phyloP scores from a whole-genome alignment of 2,797 vertebrate genomes.

The Corythornis leucogaster region DNA sequence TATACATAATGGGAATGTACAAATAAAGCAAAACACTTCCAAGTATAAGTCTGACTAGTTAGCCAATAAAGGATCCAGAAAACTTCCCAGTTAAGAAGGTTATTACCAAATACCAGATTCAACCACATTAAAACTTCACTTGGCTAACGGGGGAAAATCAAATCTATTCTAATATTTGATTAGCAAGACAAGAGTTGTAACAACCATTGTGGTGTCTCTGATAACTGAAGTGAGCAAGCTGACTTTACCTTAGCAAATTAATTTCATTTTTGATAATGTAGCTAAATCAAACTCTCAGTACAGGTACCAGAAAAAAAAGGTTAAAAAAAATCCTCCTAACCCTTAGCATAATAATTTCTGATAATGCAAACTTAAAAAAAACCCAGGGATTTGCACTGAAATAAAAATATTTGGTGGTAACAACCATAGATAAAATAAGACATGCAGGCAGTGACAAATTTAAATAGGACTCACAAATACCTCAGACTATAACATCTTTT shows the following conservation, averaged over 20 bases:
- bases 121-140: not conserved
- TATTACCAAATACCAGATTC: not conserved
- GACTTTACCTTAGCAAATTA: slow-evolving; percentile 38
- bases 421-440: not conserved
- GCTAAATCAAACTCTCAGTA: slow-evolving; percentile 18
- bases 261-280: slow-evolving; percentile 32
- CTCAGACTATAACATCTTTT: not conserved
- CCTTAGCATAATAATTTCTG: not conserved
- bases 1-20: not conserved
- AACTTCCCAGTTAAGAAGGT: not conserved
- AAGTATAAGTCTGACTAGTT: not conserved
- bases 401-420: not conserved
- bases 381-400: not conserved
- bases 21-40: not conserved
- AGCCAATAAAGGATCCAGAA: not conserved
- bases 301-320: not conserved
- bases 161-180: not conserved
- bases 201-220: slow-evolving; percentile 7
- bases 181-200: slow-evolving; percentile 16
- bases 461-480: not conserved
- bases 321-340: not conserved
- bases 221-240: slow-evolving; percentile 34
- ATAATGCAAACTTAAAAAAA: not conserved
- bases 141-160: slow-evolving; percentile 12
- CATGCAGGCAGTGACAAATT: not conserved